Evolutionary conservation across 1,140 invertebrate species (phyloP).

Genomic region (Orius laevigatus): DNA sequence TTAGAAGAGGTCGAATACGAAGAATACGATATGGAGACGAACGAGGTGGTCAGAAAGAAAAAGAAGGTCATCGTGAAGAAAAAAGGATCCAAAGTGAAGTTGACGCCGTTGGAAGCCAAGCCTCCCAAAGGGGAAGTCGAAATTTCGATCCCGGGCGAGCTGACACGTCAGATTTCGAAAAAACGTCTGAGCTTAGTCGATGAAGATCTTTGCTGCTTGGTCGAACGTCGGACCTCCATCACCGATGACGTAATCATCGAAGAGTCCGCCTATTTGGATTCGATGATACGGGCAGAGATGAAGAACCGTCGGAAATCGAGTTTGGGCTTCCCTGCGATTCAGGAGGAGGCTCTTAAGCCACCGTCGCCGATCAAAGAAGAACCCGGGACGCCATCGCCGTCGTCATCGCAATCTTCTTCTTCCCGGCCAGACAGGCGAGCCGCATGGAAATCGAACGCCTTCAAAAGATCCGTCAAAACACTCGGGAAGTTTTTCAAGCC

Average conservation of each 20-base stretch:
- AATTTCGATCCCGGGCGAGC: slow-evolving; percentile 23
- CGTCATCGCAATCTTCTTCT: no score
- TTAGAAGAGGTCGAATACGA: slow-evolving; percentile 5
- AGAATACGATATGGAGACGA: slow-evolving; percentile 22
- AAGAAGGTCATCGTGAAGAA: slow-evolving; percentile 24
- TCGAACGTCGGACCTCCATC: slow-evolving; percentile 16
- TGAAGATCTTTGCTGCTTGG: slow-evolving; percentile 4
- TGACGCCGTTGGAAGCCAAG: slow-evolving; percentile 26
- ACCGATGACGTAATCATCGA: slow-evolving; percentile 17
- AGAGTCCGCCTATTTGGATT: slow-evolving; percentile 28
- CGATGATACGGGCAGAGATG: slow-evolving; percentile 28
- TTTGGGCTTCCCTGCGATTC: slow-evolving; percentile 10
- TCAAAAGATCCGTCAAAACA: slow-evolving; percentile 3
- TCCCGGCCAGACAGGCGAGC: slow-evolving; percentile 11
- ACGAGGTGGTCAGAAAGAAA: slow-evolving; percentile 27
- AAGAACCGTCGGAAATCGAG: slow-evolving; percentile 10
- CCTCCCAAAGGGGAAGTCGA: slow-evolving; percentile 25
- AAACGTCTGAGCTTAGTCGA: slow-evolving; percentile 1
- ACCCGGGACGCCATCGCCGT: no score
- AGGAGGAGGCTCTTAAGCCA: neutral
- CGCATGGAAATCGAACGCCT: slow-evolving; percentile 7
- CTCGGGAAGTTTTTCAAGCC: slow-evolving; percentile 9
- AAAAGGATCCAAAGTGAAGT: slow-evolving; percentile 15
- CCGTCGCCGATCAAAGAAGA: slow-evolving; percentile 5
- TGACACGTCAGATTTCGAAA: slow-evolving; percentile 3